Evolutionary conservation across 2,888 invertebrate genomes (phyloP), one percentile per base, ranked within the genome.

Genomic region (Meteorus colon): DNA sequence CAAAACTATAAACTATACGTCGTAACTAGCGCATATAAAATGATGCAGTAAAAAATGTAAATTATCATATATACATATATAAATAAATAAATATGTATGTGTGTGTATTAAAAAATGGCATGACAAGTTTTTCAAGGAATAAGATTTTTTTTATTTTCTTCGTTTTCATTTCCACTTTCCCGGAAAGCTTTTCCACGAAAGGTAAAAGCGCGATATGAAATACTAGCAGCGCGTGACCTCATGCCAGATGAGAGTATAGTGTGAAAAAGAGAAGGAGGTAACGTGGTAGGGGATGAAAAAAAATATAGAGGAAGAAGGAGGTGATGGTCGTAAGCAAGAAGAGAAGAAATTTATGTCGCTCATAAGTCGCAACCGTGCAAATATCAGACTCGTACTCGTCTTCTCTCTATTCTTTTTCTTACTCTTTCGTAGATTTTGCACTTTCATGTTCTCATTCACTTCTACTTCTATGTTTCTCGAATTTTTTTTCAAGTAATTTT

Each of bases 331-430:
- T 72, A 70, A 69, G 69, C 69, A 78, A 78, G 76, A 77, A 80
- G 74, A 72, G 68, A 55, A 24, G 55, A 77, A 80, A 80, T 80
- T 80, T 80, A 80, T 80, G 78, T 78, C 76, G 78, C 78, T 80
- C 80, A 78, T 78, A 80, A 80, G 80, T 80, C 78, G 76, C 73
- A 55, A 75, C 67, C 76, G 77, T 73, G 76, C 76, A 79, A 80
- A 79, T 80, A 79, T 80, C 79, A 76, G 70, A 69, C 71, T 73
- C 51, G 37, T 45, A 45, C 67, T 66, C 41, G 74, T 70, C 65
- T 29, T 66, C 29, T 66, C 63, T 27, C 41, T 37, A 29, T 19
- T 51, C 63, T 63, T 29, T 4, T 71, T n/a, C 16, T 34, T 34
- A 24, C 29, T 51, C 31, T 66, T 65, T 63, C 75, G 59, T 72